phyloP scores from a whole-genome alignment of 1,140 invertebrate species.

The Pogonus chalceus region DNA sequence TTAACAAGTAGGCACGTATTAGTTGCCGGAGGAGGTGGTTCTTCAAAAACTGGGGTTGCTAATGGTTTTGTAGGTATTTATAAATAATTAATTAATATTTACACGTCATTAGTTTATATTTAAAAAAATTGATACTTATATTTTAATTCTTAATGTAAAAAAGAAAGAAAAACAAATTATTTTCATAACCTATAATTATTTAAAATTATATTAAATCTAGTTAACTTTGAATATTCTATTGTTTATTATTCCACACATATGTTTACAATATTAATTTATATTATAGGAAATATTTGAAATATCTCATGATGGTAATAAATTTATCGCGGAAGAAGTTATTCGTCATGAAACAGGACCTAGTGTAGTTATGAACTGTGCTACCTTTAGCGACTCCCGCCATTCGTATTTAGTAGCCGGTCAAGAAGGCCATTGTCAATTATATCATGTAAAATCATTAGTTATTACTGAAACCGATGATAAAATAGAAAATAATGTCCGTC shows the following conservation, averaged over 20 bases:
- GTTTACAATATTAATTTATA: no score
- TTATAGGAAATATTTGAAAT: slow-evolving; percentile 84
- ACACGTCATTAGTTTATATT: no score
- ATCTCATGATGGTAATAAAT: slow-evolving; percentile 67
- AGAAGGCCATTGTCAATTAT: slow-evolving; percentile 84
- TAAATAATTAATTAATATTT: not conserved
- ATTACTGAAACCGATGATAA: slow-evolving; percentile 38
- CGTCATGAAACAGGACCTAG: slow-evolving; percentile 78
- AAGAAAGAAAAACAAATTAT: slow-evolving; percentile 4
- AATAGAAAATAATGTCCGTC: slow-evolving; percentile 35
- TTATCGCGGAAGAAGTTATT: slow-evolving; percentile 75
- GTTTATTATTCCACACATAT: no score
- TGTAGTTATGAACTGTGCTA: slow-evolving; percentile 85
- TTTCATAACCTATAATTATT: slow-evolving; percentile 4
- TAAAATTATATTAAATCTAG: slow-evolving; percentile 17
- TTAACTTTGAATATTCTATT: slow-evolving; percentile 16
- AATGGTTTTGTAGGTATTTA: slow-evolving; percentile 81
- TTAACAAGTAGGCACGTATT: slow-evolving; percentile 86
- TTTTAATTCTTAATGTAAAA: not conserved
- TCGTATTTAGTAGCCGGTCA: slow-evolving; percentile 79
- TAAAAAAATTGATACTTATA: no score
- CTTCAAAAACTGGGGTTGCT: slow-evolving; percentile 86
- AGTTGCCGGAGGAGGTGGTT: slow-evolving; percentile 90
- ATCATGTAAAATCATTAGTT: slow-evolving; percentile 66
- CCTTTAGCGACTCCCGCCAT: slow-evolving; percentile 53